Base-by-base conservation (phyloP, 2,113 vertebrate species). In the Oreotrochilus melanogaster region DNA sequence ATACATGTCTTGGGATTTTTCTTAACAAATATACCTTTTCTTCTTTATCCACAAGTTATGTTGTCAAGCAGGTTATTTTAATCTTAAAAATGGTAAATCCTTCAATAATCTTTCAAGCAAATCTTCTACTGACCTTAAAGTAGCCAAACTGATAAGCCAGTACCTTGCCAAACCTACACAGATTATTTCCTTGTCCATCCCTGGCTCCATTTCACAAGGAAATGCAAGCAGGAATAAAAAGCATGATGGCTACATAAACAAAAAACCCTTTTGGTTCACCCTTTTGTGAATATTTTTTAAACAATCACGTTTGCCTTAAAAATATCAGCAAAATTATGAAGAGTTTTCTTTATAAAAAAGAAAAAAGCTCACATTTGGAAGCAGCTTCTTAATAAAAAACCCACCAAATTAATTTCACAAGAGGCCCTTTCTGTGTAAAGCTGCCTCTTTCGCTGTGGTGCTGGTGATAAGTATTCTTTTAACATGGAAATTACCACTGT, bases 401-500 rank as follows among this genome's bases (percentile, higher is more conserved):
- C 93, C 92, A 96, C 96, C 95, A 97, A 97, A 97, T 97, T 97
- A 96, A 97, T 97, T 97, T 97, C 95, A 95, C 94, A 95, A 97
- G 97, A 97, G 97, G 95, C 92, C 89, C 64, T 97, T 97, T 97
- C 96, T 96, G 92, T 96, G 93, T 93, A 97, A 97, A 95, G 96
- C 93, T 97, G 97, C 96, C 89, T 97, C 82, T 93, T 96, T 96
- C 95, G 22, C 96, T 96, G 95, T 95, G 96, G 96, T 97, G 95
- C 92, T 97, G 96, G 95, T 96, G 95, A 96, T 97, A 97, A 97
- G 96, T 96, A 96, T 97, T 97, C 97, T 96, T 97, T 97, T 97
- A 97, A 95, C 96, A 97, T 97, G 96, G 96, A 97, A 97, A 97
- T 97, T 97, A 97, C 96, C 96, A 97, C 96, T 95, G 96, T 97